Conservation (phyloP, 2,888 invertebrate species). For the Leptinotarsa juncta region DNA sequence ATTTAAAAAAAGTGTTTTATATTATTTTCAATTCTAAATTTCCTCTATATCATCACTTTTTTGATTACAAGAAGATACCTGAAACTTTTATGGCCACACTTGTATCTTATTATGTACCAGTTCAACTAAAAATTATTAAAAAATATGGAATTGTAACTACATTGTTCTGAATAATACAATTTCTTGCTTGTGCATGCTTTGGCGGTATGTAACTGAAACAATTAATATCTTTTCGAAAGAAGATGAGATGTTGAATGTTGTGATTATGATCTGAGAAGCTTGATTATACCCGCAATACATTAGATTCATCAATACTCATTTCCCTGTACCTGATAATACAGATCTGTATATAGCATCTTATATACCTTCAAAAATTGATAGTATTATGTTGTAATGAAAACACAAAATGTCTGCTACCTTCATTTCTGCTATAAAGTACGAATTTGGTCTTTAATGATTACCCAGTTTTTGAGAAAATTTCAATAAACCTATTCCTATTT, state of each 20-base stretch:
- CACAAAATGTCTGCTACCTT: conserved; percentile 4
- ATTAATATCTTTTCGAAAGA: background rate
- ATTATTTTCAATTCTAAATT: no score
- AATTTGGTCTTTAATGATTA: background rate
- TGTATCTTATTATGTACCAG: no score
- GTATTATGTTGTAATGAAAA: conserved; percentile 3
- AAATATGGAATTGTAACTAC: background rate
- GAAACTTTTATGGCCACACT: no score
- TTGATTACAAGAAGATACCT: no score
- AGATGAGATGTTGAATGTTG: background rate
- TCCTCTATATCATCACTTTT: no score
- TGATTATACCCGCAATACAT: conserved; percentile 10
- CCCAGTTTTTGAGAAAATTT: background rate
- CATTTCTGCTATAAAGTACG: background rate
- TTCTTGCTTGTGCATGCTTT: conserved; percentile 13
- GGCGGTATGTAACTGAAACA: background rate
- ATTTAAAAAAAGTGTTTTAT: no score
- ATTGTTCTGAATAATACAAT: conserved; percentile 8
- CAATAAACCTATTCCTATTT: no score
- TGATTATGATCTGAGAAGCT: background rate
- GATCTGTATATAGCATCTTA: conserved; percentile 24
- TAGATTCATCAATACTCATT: background rate
- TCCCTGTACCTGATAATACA: conserved; percentile 25
- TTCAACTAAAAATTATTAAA: background rate
- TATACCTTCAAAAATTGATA: conserved; percentile 22